Conservation (phyloP, 2,797 vertebrate species). For the Danio kyathit region DNA sequence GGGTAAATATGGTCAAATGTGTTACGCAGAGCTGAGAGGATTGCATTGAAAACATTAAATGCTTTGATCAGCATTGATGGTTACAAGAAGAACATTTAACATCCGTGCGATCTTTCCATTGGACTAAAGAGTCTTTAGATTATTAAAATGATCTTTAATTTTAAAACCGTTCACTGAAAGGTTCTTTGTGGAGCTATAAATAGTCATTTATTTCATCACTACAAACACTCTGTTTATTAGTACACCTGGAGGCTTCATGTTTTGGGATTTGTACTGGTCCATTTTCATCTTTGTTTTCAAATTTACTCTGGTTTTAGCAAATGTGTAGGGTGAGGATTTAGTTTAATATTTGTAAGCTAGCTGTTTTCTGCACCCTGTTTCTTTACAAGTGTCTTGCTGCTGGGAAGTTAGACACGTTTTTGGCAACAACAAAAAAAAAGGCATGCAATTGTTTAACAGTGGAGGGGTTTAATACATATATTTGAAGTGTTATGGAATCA, state of each 20-base stretch:
- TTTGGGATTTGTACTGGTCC: neutral
- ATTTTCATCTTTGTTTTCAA: neutral
- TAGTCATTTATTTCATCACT: too few species aligned
- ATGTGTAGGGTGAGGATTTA: neutral
- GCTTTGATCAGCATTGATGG: too few species aligned
- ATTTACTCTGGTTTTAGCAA: neutral
- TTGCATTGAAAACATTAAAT: neutral
- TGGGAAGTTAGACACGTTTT: slow-evolving; percentile 54
- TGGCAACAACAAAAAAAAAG: slow-evolving; percentile 38
- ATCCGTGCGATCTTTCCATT: too few species aligned
- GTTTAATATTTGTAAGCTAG: neutral
- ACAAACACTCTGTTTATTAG: too few species aligned
- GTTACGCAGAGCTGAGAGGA: neutral
- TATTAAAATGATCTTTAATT: too few species aligned
- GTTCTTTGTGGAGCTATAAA: too few species aligned
- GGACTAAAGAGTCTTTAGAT: too few species aligned
- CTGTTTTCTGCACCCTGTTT: neutral
- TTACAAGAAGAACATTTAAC: too few species aligned
- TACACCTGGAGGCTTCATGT: too few species aligned
- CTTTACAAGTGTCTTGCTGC: slow-evolving; percentile 50
- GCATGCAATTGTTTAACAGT: slow-evolving; percentile 24
- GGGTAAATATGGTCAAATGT: neutral
- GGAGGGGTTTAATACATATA: slow-evolving; percentile 1
- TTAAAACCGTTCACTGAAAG: too few species aligned
- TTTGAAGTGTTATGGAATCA: neutral